Evolutionary conservation across 2,113 vertebrate species (phyloP).

Genomic region (Athene noctua): DNA sequence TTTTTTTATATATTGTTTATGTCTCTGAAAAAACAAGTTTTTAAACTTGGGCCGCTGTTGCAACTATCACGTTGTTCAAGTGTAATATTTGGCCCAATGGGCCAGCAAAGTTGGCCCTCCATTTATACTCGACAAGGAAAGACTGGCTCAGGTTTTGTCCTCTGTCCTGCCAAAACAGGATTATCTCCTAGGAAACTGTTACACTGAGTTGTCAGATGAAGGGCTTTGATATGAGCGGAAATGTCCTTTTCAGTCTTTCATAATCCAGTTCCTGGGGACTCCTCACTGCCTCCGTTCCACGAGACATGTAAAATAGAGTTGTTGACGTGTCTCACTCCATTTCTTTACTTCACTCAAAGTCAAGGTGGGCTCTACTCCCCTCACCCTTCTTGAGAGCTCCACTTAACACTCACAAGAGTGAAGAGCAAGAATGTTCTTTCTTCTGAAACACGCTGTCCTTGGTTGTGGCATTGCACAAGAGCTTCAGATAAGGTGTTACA

Average conservation of each 20-base stretch:
- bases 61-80: not conserved
- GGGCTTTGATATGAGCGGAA: not conserved
- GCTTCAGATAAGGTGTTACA: not conserved
- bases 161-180: not conserved
- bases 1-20: not conserved
- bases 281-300: not conserved
- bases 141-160: not conserved
- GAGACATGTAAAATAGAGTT: not conserved
- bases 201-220: not conserved
- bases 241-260: not conserved
- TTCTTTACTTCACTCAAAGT: not conserved
- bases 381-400: not conserved
- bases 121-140: not conserved
- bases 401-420: fast-evolving
- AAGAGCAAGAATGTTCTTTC: not conserved
- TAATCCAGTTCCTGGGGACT: not conserved
- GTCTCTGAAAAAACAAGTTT: not conserved
- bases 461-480: not conserved
- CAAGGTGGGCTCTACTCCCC: not conserved
- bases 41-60: not conserved
- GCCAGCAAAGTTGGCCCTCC: not conserved
- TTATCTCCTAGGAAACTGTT: not conserved
- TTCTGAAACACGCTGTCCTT: not conserved
- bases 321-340: not conserved
- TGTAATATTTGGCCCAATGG: conserved; percentile 23